Evolutionary conservation across 2,888 invertebrate species (phyloP).

Genomic region (Actias luna): DNA sequence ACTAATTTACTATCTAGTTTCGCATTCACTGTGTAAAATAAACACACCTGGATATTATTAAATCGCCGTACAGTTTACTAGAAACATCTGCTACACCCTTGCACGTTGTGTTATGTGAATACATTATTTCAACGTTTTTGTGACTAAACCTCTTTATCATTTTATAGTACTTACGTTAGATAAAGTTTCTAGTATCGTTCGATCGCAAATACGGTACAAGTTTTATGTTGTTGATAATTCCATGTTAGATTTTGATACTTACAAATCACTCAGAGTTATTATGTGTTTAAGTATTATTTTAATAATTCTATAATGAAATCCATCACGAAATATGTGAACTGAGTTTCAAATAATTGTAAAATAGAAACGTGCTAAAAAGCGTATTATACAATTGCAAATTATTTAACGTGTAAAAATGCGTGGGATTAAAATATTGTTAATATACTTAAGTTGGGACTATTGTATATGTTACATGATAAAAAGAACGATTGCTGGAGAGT

Average conservation of each 20-base stretch:
- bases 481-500: too few species aligned
- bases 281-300: too few species aligned
- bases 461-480: too few species aligned
- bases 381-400: too few species aligned
- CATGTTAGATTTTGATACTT: neutral
- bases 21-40: neutral
- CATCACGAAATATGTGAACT: too few species aligned
- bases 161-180: constrained; percentile 3
- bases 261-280: neutral
- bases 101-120: neutral
- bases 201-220: neutral
- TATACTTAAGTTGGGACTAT: too few species aligned
- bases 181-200: constrained; percentile 3
- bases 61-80: neutral
- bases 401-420: too few species aligned
- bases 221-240: neutral
- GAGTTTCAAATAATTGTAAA: too few species aligned
- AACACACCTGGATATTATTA: neutral
- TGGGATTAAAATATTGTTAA: too few species aligned
- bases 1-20: neutral
- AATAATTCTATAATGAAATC: too few species aligned
- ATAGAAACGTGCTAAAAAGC: too few species aligned
- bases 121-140: neutral
- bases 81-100: neutral
- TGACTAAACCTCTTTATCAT: constrained; percentile 6